Evolutionary conservation across 2,113 vertebrate species (phyloP), one percentile per base, ranked within the genome.

Genomic region (Cyanistes caeruleus): DNA sequence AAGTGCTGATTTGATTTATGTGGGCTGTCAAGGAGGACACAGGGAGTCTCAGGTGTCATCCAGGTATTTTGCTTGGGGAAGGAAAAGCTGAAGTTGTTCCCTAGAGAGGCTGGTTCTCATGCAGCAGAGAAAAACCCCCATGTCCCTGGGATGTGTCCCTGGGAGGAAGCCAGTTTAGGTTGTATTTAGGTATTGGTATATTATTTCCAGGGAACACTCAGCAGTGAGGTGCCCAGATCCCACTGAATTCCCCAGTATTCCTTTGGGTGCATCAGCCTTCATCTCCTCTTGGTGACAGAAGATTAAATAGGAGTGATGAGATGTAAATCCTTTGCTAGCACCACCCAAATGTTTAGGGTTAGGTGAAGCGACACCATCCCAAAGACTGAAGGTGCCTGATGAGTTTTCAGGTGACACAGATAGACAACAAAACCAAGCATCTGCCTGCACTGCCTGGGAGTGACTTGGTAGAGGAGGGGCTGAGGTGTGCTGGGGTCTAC

Each of bases 1-100:
- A 96, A 94, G 67, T 72, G 75, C 62, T 94, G 41, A 25, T 48
- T 63, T 94, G 84, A 89, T 94, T 93, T 84, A 87, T 75, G 22
- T 51, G 39, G 6, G 41, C 49, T 93, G 58, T n/a, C 1, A 5
- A 25, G 55, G 46, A 63, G 39, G 41, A 37, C 1, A 0, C 2
- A 56, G 41, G 27, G 60, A 87, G 64, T 48, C 60, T 92, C 86
- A 37, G 90, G 85, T 87, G 35, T 92, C 80, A 56, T 41, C 28
- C 64, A n/a, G 15, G 23, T 49, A 68, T 85, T 83, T 48, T 5
- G 12, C 52, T 9, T 35, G 35, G 55, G 43, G 53, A 80, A 31
- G 37, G 33, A 81, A 75, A 33, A 52, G 21, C 48, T 78, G 55
- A 59, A 77, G 35, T 52, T 46, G 17, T 73, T 93, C 25, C 20